phyloP scores from a whole-genome alignment of 2,888 invertebrate genomes.

The Pyralis farinalis region DNA sequence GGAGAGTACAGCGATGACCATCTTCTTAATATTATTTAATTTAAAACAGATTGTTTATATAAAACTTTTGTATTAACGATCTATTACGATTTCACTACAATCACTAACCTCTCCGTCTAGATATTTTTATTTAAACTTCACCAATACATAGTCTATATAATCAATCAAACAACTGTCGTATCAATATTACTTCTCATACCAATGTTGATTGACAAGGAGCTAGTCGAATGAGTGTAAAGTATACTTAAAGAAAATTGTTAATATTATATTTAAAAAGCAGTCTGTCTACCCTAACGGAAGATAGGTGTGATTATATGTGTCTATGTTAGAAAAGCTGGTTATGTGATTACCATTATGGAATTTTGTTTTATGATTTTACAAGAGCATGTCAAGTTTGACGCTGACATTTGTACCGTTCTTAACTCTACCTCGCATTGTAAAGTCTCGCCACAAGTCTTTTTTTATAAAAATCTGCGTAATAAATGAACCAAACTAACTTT shows the following conservation, averaged over 20 bases:
- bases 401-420: no score
- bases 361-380: conserved; percentile 16
- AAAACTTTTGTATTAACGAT: no score
- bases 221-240: conserved; percentile 30
- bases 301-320: conserved; percentile 18
- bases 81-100: no score
- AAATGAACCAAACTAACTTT: no score
- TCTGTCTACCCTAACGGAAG: conserved; percentile 17
- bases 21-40: no score
- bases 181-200: conserved; percentile 28
- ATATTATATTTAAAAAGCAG: no score
- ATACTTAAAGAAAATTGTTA: conserved; percentile 6
- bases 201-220: conserved; percentile 26
- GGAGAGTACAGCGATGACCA: no score
- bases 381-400: conserved; percentile 10
- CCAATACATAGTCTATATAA: conserved; percentile 24
- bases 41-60: no score
- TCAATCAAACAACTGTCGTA: conserved; percentile 27
- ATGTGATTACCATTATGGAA: conserved; percentile 17
- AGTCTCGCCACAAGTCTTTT: no score
- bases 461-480: no score
- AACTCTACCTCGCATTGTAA: no score
- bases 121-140: conserved; percentile 11
- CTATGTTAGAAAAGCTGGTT: conserved; percentile 18
- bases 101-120: conserved; percentile 13